Evolutionary conservation across 2,113 vertebrate genomes (phyloP), one percentile per base, ranked within the genome.

Genomic region (Onychostruthus taczanowskii): DNA sequence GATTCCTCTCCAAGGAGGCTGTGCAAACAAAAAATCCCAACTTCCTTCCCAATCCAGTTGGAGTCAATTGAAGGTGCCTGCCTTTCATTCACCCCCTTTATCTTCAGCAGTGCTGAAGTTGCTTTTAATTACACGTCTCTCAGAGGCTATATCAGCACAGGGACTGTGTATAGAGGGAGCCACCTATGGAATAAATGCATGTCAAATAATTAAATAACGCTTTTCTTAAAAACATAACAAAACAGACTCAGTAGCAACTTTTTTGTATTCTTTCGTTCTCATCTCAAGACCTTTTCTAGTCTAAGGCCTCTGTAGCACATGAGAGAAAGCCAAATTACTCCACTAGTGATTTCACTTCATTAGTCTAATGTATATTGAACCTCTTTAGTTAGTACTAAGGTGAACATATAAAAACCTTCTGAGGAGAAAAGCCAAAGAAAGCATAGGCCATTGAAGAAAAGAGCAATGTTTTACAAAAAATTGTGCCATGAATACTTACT

Each of bases 61-160:
- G 10, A 75, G 20, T 67, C 1, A 1, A 59, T 21, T 28, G 39
- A 74, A 74, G 43, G 28, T 5, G 1, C 41, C 78, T 58, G 27
- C 39, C 44, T 77, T 79, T 59, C 21, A 49, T 55, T 77, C 31
- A 80, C 6, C 1, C 10, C 9, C 16, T 73, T 84, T 28, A 46
- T 59, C 78, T 87, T 78, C 66, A 74, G 56, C 3, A 1, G 47
- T 33, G 13, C 55, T 33, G 24, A 69, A 49, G 6, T 50, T 73
- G 18, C 26, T 44, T 12, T 49, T 50, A 16, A 35, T 44, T 78
- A 24, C 43, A 37, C 43, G 18, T 41, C 41, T 89, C 16, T 50
- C 9, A 22, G 46, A 4, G 46, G 26, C 9, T n/a, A 0, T 6
- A 21, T 39, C 63, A 79, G 1, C 4, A 3, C 4, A 19, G 62